Percentiles rank a stretch among this genome's conserved stretches.
These are phyloP conservation scores for Amblyraja radiata DNA, from an alignment of 2,797 vertebrate genomes.

Conservation along the genomic window DNA sequence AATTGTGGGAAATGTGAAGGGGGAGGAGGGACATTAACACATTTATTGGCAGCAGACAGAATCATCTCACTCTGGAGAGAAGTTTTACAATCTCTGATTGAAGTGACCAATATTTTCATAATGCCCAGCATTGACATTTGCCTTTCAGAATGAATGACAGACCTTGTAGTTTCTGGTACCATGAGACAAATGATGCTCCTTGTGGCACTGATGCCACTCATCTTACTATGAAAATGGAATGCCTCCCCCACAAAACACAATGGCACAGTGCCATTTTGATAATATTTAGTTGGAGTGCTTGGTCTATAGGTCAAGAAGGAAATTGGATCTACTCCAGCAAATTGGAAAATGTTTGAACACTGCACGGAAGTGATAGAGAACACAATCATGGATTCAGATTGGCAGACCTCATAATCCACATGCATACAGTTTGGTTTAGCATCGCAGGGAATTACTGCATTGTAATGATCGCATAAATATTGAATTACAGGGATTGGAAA, in stretches of 20 bases:
- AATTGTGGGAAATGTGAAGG: constrained; percentile 29
- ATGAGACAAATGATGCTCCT: constrained; percentile 22
- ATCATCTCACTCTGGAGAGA: constrained; percentile 30
- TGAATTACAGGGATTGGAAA: constrained; percentile 38
- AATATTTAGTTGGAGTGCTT: constrained; percentile 34
- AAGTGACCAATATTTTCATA: constrained; percentile 33
- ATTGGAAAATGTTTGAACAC: constrained; percentile 20
- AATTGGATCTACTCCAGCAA: constrained; percentile 22
- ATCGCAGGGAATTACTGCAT: constrained; percentile 36
- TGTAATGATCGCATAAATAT: constrained; percentile 38
- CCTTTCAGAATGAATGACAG: constrained; percentile 14
- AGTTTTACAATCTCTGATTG: constrained; percentile 28
- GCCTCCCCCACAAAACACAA: constrained; percentile 23
- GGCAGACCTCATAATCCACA: constrained; percentile 35
- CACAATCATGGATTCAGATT: constrained; percentile 32
- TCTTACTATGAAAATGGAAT: constrained; percentile 28
- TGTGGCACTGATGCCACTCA: not conserved
- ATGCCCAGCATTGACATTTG: constrained; percentile 5
- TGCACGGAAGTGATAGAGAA: constrained; percentile 27
- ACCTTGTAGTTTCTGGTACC: constrained; percentile 16
- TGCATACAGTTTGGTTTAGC: constrained; percentile 33
- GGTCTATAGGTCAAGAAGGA: constrained; percentile 30
- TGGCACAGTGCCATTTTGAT: constrained; percentile 28
- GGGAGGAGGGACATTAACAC: constrained; percentile 32
- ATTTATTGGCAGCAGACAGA: constrained; percentile 6